Evolutionary conservation across 2,797 vertebrate species (phyloP).

Genomic region (Betta splendens): DNA sequence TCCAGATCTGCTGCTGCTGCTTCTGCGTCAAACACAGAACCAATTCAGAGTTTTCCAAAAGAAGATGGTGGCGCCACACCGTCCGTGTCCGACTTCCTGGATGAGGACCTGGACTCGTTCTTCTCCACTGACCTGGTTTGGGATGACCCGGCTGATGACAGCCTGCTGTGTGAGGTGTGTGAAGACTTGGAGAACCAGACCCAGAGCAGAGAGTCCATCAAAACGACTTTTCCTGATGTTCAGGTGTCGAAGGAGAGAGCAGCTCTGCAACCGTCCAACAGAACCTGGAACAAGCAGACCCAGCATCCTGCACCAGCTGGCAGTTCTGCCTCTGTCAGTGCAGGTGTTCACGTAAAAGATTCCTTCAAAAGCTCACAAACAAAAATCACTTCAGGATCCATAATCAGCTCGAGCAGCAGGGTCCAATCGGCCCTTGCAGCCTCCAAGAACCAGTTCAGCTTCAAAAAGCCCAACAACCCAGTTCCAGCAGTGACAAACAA

Average conservation of each 20-base stretch:
- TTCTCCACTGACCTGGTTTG: slow-evolving; percentile 81
- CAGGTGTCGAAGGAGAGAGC: slow-evolving; percentile 1
- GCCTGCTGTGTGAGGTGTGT: slow-evolving; percentile 88
- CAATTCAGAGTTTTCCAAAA: neutral
- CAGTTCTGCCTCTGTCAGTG: neutral
- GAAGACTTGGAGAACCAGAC: slow-evolving; percentile 86
- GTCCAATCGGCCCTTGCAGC: neutral
- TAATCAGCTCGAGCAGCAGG: slow-evolving; percentile 14
- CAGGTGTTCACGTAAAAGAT: slow-evolving; percentile 13
- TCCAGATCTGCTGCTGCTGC: neutral
- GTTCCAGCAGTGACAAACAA: slow-evolving; percentile 9
- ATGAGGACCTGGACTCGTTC: slow-evolving; percentile 65
- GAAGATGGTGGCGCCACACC: no score
- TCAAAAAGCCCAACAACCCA: slow-evolving; percentile 55
- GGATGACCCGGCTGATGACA: slow-evolving; percentile 87
- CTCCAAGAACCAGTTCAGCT: slow-evolving; percentile 35
- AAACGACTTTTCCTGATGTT: neutral
- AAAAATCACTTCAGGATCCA: slow-evolving; percentile 39
- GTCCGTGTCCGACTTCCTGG: slow-evolving; percentile 9
- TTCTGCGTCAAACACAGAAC: slow-evolving; percentile 19
- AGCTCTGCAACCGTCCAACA: neutral
- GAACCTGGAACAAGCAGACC: slow-evolving; percentile 29
- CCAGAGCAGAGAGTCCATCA: slow-evolving; percentile 33
- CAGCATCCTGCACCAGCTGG: slow-evolving; percentile 21
- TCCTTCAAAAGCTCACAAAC: slow-evolving; percentile 70